Base-by-base conservation (phyloP, 2,888 invertebrate species). In the Agrochola litura region DNA sequence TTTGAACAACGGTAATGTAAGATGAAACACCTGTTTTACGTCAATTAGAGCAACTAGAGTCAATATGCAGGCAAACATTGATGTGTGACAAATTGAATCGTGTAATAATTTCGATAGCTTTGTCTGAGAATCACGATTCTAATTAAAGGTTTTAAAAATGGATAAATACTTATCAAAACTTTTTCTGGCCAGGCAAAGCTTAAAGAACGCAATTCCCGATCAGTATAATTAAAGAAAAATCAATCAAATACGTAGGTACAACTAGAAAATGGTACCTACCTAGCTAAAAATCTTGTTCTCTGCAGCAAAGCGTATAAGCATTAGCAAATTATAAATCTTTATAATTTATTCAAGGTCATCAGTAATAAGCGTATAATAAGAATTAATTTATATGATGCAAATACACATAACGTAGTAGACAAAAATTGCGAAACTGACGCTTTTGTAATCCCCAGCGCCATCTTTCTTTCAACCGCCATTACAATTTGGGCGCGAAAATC, bases 1-100 rank as follows among this genome's bases (percentile, higher is more conserved):
- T 69, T 83, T 72, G 25, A 68, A 76, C 80, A 63, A 79, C 49
- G 37, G 76, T 43, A 84, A 80, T 60, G 76, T 75, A 75, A 86
- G 86, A 87, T 86, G 73, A 77, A 86, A 85, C 87, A 86, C 79
- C 46, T 86, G 87, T 80, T 43, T 80, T 85, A 84, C 86, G 86
- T 87, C 87, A 86, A 77, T 73, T 70, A 72, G 54, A 69, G 60
- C 30, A 67, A 52, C 41, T 56, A 58, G 19, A 64, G 43, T 65
- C 22, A 61, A 54, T 70, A 73, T n/a, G 56, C 41, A 72, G 58
- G 22, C 61, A 76, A 72, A 72, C 56, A 75, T 64, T 70, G 8
- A 49, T 69, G 22, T 30, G 6, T 67, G n/a, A 63, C 30, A 52
- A 30, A 41, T 25, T 41, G 9, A 3, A 63, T 43, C 14, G 8